Evolutionary conservation across 2,888 invertebrate species (phyloP).

Genomic region (Bruchidius siliquastri): DNA sequence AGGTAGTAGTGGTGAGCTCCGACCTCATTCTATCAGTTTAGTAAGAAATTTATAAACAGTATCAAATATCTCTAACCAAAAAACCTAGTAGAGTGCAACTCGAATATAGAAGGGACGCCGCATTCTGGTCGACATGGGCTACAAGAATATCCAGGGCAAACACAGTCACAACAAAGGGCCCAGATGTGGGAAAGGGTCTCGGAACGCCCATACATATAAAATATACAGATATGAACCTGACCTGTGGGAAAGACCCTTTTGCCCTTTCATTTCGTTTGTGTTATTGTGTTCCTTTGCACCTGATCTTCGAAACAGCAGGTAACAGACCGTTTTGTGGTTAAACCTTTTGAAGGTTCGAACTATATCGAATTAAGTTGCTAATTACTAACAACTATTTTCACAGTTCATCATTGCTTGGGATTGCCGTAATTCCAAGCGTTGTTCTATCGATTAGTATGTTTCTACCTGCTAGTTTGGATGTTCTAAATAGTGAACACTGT

Average conservation of each 20-base stretch:
- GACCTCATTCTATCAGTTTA: too few relatives aligned
- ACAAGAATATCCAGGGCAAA: background rate
- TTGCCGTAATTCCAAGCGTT: background rate
- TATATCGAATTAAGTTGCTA: background rate
- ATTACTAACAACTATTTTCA: background rate
- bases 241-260: conserved; percentile 8
- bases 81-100: background rate
- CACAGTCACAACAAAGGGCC: background rate
- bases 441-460: background rate
- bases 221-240: conserved; percentile 6
- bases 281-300: conserved; percentile 12
- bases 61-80: background rate
- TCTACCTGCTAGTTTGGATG: background rate
- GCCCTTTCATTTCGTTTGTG: conserved; percentile 8
- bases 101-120: background rate
- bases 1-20: too few relatives aligned
- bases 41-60: too few relatives aligned
- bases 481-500: background rate
- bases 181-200: background rate
- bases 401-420: background rate
- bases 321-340: conserved; percentile 10
- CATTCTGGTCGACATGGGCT: background rate
- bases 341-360: background rate
- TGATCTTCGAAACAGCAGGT: conserved; percentile 15
- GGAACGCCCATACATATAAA: background rate